Evolutionary conservation across 2,113 vertebrate species (phyloP).

Genomic region (Argyrosomus japonicus): DNA sequence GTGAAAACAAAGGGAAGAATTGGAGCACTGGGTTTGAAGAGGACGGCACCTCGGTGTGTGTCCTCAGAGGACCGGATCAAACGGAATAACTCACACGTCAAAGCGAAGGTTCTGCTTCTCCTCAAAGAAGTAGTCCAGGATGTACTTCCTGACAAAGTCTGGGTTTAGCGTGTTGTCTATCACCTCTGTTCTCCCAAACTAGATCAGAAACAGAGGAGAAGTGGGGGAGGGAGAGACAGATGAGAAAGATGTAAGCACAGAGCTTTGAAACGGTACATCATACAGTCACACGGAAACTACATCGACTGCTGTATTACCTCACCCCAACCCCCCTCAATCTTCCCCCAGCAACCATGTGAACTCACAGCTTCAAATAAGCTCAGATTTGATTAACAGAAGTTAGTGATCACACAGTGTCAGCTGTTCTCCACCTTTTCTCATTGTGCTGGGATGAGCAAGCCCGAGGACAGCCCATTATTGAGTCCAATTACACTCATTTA

Average conservation of each 20-base stretch:
- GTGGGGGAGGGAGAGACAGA: background rate
- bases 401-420: constrained; percentile 16
- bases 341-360: constrained; percentile 22
- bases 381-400: constrained; percentile 59
- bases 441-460: constrained; percentile 26
- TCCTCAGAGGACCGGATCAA: constrained; percentile 63
- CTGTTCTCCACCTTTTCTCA: constrained; percentile 30
- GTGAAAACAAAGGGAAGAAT: constrained; percentile 22
- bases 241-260: constrained; percentile 8
- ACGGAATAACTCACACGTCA: constrained; percentile 91
- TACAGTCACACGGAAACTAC: constrained; percentile 20
- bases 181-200: constrained; percentile 96
- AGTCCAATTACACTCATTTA: constrained; percentile 52
- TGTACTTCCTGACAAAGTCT: constrained; percentile 95
- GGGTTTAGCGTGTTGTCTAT: constrained; percentile 97
- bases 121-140: constrained; percentile 96
- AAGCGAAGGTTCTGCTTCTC: constrained; percentile 97
- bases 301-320: constrained; percentile 9
- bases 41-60: constrained; percentile 17
- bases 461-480: constrained; percentile 33
- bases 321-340: background rate
- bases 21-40: constrained; percentile 44
- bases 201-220: constrained; percentile 54
- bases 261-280: constrained; percentile 26
- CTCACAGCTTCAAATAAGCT: constrained; percentile 43